These are phyloP conservation scores for Argyrosomus japonicus DNA, from an alignment of 2,113 vertebrate genomes.

Conservation along the genomic window DNA sequence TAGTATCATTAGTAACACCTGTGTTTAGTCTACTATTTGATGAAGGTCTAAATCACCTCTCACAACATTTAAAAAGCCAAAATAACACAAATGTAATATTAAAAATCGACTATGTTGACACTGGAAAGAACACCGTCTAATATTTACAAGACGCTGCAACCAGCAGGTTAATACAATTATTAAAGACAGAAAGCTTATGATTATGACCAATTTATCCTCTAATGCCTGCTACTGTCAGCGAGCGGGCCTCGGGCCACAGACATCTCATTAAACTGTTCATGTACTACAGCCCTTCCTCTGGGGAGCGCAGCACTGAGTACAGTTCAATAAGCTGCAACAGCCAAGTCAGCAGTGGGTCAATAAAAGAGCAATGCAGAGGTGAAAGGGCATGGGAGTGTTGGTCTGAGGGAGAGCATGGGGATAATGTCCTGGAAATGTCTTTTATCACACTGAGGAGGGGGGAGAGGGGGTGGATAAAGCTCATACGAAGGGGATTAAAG, in stretches of 20 bases:
- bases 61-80: background rate
- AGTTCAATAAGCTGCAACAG: conserved; percentile 55
- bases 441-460: background rate
- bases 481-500: background rate
- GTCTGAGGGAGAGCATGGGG: conserved; percentile 1
- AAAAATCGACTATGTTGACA: background rate
- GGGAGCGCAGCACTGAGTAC: conserved; percentile 22
- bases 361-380: conserved; percentile 46
- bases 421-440: conserved; percentile 27
- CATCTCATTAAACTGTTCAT: conserved; percentile 44
- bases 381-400: conserved; percentile 34
- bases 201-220: conserved; percentile 21
- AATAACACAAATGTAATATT: background rate
- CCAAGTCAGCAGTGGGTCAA: conserved; percentile 54
- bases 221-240: background rate
- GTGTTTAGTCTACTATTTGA: too few species aligned
- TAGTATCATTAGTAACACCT: too few species aligned
- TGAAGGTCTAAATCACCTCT: background rate
- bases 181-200: background rate
- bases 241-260: background rate
- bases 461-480: background rate
- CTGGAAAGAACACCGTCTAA: background rate
- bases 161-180: conserved; percentile 10
- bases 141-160: background rate
- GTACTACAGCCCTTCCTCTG: conserved; percentile 27